Evolutionary conservation across 2,113 vertebrate species (phyloP), one percentile per base, ranked within the genome.

Genomic region (Gavialis gangeticus): DNA sequence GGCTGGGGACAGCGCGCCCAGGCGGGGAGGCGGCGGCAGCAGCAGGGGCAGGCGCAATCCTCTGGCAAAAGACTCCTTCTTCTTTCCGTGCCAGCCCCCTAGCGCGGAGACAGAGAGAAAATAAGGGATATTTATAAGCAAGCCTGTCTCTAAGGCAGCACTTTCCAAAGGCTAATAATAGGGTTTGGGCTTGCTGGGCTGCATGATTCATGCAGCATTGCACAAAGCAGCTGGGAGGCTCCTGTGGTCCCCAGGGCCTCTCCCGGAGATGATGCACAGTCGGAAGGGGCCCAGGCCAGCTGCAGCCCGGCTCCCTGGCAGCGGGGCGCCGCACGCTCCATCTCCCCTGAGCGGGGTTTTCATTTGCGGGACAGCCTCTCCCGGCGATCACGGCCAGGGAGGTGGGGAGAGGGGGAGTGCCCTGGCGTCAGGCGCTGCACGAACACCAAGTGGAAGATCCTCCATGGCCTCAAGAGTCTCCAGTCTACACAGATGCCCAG

Each of bases 111-210:
- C 77, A 85, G 66, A 54, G 80, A 85, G 85, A 89, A 93, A 92
- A 90, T 24, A 46, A 25, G 3, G 57, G 91, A 46, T 87, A 90
- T 93, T 95, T 93, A 71, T 87, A 63, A 90, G 85, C 87, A 96
- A 92, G 92, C 80, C 85, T 95, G 89, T 94, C 93, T 94, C 93
- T 94, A 91, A 96, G 94, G 96, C 95, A 95, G 95, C 96, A 84
- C 77, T 84, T 96, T 84, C 84, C 91, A 58, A 93, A 88, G 75
- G 82, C 91, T 97, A 95, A 96, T 96, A 95, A 96, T 88, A 96
- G 91, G 54, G 75, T 28, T 91, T 62, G 85, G 84, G 81, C 28
- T 87, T 37, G 69, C 82, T 69, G 58, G 46, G 10, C 75, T 37
- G 91, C 0, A 3, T 60, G 94, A 93, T 88, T 89, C 91, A 96